phyloP scores from a whole-genome alignment of 2,797 vertebrate genomes.

The Streptopelia turtur region DNA sequence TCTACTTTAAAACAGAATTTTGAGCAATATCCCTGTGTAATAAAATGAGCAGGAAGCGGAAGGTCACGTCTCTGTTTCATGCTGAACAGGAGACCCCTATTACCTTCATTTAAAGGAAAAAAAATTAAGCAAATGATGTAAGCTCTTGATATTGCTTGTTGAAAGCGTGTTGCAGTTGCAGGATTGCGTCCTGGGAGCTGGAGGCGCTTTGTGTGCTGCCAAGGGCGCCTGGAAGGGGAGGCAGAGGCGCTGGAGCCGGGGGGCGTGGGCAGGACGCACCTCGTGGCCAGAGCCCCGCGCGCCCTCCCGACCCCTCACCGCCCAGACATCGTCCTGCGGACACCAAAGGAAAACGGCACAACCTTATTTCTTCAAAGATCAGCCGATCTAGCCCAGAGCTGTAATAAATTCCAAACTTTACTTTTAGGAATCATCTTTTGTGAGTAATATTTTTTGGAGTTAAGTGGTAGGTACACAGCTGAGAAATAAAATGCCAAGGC shows the following conservation, averaged over 20 bases:
- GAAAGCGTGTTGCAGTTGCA: rapidly evolving
- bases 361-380: constrained; percentile 96
- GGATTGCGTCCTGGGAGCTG: rapidly evolving
- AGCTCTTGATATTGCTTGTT: background rate
- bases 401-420: constrained; percentile 93
- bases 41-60: background rate
- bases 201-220: background rate
- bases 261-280: constrained; percentile 80
- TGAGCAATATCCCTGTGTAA: background rate
- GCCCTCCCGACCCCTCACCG: constrained; percentile 81
- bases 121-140: background rate
- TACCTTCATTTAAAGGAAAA: background rate
- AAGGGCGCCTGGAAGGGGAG: background rate
- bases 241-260: constrained; percentile 78
- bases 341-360: constrained; percentile 95
- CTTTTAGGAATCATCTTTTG: constrained; percentile 91
- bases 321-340: constrained; percentile 93
- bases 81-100: background rate
- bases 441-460: constrained; percentile 93
- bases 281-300: constrained; percentile 77
- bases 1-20: constrained; percentile 9
- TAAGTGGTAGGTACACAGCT: constrained; percentile 84
- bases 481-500: constrained; percentile 63
- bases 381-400: constrained; percentile 89
- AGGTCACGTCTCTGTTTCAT: background rate